phyloP scores from a whole-genome alignment of 92 coral and sea anemone genomes.

The Nematostella vectensis region DNA sequence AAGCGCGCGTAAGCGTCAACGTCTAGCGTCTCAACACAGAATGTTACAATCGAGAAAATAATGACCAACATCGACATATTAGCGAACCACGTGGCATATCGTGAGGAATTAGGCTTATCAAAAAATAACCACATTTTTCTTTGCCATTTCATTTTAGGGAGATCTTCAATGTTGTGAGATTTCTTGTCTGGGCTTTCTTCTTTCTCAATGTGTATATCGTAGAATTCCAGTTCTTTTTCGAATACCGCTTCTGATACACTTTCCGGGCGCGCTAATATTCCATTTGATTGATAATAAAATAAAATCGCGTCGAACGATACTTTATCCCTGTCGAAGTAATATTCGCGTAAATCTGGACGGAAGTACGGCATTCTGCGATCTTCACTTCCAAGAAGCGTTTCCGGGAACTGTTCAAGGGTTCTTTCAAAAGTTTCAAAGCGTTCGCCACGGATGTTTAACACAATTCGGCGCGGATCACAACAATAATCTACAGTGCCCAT shows the following conservation, averaged over 20 bases:
- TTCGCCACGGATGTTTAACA: slow-evolving; percentile 64
- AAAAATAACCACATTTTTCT: slow-evolving; percentile 58
- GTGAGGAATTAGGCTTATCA: slow-evolving; percentile 73
- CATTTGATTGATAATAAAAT: slow-evolving; percentile 84
- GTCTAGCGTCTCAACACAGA: slow-evolving; percentile 69
- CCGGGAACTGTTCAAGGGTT: slow-evolving; percentile 71
- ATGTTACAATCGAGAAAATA: slow-evolving; percentile 52
- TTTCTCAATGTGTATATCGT: slow-evolving; percentile 31
- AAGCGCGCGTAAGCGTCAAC: slow-evolving; percentile 13
- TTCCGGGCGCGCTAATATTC: slow-evolving; percentile 81
- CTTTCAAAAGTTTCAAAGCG: slow-evolving; percentile 76
- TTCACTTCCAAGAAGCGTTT: slow-evolving; percentile 68
- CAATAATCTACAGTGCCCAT: slow-evolving; percentile 2
- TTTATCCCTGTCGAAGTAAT: slow-evolving; percentile 69
- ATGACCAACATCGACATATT: slow-evolving; percentile 57
- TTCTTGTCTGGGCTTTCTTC: slow-evolving; percentile 10
- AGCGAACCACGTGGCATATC: slow-evolving; percentile 48
- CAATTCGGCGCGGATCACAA: slow-evolving; percentile 48
- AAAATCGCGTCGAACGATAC: slow-evolving; percentile 84
- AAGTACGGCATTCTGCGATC: slow-evolving; percentile 55
- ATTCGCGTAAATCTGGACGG: slow-evolving; percentile 54
- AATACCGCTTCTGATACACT: slow-evolving; percentile 65
- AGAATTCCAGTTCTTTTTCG: slow-evolving; percentile 77
- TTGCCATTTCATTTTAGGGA: slow-evolving; percentile 46
- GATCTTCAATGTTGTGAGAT: slow-evolving; percentile 1